Evolutionary conservation across 1,140 invertebrate species (phyloP), one percentile per base, ranked within the genome.

Genomic region (Drepana arcuata): DNA sequence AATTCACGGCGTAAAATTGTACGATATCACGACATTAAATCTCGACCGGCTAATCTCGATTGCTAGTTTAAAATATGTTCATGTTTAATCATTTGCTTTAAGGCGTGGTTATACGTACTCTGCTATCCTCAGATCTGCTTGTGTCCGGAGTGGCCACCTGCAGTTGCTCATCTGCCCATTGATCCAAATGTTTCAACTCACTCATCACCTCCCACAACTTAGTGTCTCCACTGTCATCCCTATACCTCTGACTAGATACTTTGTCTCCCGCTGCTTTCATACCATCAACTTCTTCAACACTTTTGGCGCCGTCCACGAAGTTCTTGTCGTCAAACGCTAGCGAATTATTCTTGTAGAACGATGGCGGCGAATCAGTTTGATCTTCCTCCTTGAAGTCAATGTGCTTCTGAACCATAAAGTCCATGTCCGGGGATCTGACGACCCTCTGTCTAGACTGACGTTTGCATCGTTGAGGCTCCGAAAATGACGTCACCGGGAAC

Each of bases 81-180:
- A 21, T 21, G 18, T 21, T 9, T 21, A 21, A 21, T 9, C 18
- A 21, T 21, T 21, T 4, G 9, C 18, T 9, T 21, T 9, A 21
- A 21, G 9, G 18, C 9, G 4, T 21, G 18, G 9, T 4, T 21
- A 5, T 21, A 47, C 47, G 46, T 57, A 77, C 73, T 59, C 73
- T 73, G 44, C 44, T 70, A 36, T 79, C 77, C 6, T 81, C 74
- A 14, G 67, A 69, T 35, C 59, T 71, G 33, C 48, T 65, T 0
- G 48, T 57, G 21, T 64, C 60, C 2, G 49, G 35, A 12, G 71
- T 69, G 21, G 46, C 52, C 13, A 35, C 49, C 14, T 68, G 57
- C 45, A 79, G 42, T 34, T 82, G 72, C 23, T 82, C 71, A 34
- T 82, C 78, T 3, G 74, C 74, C 78, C 78, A 82, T 27, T 59